Evolutionary conservation across 2,888 invertebrate species (phyloP).

Genomic region (Agrenia bidenticulata): DNA sequence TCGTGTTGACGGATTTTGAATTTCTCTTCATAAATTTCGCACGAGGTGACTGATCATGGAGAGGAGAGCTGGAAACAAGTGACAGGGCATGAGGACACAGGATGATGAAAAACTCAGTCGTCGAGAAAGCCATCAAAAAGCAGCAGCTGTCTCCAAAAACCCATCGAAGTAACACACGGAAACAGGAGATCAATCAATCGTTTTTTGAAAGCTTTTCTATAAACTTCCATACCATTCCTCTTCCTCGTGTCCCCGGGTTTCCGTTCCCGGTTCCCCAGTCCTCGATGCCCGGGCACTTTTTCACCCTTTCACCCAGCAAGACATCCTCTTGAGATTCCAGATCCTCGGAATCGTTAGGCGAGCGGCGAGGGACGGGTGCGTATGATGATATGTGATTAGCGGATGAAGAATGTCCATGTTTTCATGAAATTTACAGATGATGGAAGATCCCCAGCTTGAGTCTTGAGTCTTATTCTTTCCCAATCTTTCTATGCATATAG

Average conservation of each 20-base stretch:
- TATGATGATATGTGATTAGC: conserved; percentile 18
- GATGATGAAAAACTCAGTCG: too few relatives aligned
- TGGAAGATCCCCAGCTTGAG: not conserved
- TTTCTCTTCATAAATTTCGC: too few relatives aligned
- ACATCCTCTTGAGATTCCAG: too few relatives aligned
- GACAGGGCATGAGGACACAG: not conserved
- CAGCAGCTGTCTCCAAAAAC: conserved; percentile 14
- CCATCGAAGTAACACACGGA: conserved; percentile 20
- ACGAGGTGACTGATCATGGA: too few relatives aligned
- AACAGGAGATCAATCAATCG: conserved; percentile 34
- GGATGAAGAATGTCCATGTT: conserved; percentile 19
- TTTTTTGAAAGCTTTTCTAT: conserved; percentile 18
- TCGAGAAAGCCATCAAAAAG: conserved; percentile 4
- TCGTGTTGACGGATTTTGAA: too few relatives aligned
- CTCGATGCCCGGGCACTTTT: not conserved
- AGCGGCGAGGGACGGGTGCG: conserved; percentile 1
- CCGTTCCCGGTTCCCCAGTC: not conserved
- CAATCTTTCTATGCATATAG: not conserved
- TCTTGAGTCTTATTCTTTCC: not conserved
- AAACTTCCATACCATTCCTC: not conserved
- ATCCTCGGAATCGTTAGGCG: not conserved
- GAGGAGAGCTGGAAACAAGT: not conserved
- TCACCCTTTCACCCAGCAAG: not conserved
- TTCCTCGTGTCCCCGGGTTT: too few relatives aligned
- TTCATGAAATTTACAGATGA: conserved; percentile 14